These are phyloP conservation scores for Garrulus glandarius DNA, from an alignment of 2,797 vertebrate genomes.

Conservation along the genomic window DNA sequence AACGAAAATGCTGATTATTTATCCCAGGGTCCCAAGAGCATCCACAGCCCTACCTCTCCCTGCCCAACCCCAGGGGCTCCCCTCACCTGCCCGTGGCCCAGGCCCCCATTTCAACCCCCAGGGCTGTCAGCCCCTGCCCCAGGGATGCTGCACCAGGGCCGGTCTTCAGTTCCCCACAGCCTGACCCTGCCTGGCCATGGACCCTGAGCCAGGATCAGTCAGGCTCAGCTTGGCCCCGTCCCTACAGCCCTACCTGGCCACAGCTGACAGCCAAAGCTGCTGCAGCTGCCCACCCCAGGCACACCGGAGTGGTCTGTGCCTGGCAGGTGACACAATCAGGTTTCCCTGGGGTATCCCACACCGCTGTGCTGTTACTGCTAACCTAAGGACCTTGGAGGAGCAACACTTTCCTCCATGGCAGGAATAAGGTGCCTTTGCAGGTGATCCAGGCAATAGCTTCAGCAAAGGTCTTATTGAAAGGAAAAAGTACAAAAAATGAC, in stretches of 20 bases:
- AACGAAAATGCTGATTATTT: neutral
- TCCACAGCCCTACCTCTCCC: neutral
- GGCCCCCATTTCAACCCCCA: too few species aligned
- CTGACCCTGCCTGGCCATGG: neutral
- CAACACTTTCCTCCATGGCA: neutral
- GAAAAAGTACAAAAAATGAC: neutral
- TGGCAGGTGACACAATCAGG: neutral
- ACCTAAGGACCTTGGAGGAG: accelerated
- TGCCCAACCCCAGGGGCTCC: accelerated
- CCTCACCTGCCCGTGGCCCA: too few species aligned
- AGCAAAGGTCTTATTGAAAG: neutral
- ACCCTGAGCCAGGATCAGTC: accelerated
- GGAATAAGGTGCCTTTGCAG: accelerated
- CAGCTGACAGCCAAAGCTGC: neutral
- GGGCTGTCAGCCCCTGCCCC: neutral
- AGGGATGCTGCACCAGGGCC: neutral
- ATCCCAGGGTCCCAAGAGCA: neutral
- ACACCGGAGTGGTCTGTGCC: neutral
- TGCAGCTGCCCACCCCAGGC: neutral
- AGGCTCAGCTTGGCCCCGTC: accelerated
- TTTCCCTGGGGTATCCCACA: neutral
- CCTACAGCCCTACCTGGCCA: neutral
- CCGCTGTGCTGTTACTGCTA: neutral
- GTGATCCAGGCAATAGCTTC: neutral
- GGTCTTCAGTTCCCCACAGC: accelerated